Evolutionary conservation across 2,888 invertebrate species (phyloP).

Genomic region (Aleiodes leptofemur): DNA sequence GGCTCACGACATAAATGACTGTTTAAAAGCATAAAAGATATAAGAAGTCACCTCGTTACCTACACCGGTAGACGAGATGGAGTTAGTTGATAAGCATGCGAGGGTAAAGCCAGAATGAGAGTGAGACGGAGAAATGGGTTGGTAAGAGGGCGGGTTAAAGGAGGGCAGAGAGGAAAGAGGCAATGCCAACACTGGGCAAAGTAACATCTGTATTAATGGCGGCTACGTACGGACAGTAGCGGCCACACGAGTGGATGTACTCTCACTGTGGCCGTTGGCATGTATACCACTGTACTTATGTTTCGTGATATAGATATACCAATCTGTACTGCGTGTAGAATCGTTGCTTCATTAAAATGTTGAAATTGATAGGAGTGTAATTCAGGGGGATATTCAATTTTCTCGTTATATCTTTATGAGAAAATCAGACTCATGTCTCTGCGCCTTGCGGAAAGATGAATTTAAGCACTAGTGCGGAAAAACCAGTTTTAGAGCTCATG

Average conservation of each 20-base stretch:
- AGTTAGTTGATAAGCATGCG: slow-evolving; percentile 52
- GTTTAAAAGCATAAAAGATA: slow-evolving; percentile 24
- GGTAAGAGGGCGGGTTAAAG: slow-evolving; percentile 8
- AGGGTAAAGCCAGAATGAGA: slow-evolving; percentile 42
- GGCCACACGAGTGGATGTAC: slow-evolving; percentile 35
- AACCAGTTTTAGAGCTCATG: no score
- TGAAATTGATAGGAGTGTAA: no score
- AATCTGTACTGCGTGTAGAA: slow-evolving; percentile 7
- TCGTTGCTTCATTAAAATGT: background rate
- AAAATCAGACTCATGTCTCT: no score
- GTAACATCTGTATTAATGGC: slow-evolving; percentile 56
- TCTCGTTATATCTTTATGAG: slow-evolving; percentile 16
- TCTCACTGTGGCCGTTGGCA: slow-evolving; percentile 48
- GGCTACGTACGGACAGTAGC: slow-evolving; percentile 47
- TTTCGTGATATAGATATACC: slow-evolving; percentile 46
- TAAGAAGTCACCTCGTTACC: slow-evolving; percentile 35
- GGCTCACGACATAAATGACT: background rate
- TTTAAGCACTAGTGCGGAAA: no score
- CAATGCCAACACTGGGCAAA: slow-evolving; percentile 35
- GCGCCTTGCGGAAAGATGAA: no score
- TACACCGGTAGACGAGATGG: slow-evolving; percentile 43
- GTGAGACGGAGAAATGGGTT: background rate
- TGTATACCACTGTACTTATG: slow-evolving; percentile 47
- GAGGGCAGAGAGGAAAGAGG: background rate
- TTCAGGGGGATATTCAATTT: background rate